These are phyloP conservation scores for Galleria mellonella DNA, from an alignment of 1,140 invertebrate genomes.

Conservation along the genomic window DNA sequence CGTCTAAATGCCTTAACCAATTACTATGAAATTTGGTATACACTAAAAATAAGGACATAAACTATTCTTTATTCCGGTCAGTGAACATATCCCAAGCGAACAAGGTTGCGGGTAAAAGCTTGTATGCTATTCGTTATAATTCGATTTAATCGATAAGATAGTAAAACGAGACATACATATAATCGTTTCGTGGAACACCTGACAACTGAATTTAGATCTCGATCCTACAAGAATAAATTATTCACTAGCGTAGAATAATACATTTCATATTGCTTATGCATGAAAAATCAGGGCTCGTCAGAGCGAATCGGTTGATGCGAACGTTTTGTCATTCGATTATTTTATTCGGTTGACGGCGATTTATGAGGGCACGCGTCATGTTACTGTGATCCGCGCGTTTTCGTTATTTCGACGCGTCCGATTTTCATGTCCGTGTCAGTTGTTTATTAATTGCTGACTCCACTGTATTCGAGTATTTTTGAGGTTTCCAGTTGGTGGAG, in stretches of 20 bases:
- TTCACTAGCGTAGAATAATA: constrained; percentile 35
- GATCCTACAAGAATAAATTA: constrained; percentile 40
- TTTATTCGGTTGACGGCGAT: constrained; percentile 27
- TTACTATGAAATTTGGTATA: too few relatives aligned
- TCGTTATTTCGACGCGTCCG: constrained; percentile 11
- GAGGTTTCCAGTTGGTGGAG: constrained; percentile 6
- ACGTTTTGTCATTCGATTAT: constrained; percentile 36
- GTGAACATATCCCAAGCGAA: too few relatives aligned
- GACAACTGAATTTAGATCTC: constrained; percentile 22
- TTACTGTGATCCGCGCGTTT: constrained; percentile 13
- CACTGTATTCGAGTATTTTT: background rate
- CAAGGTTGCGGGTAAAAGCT: too few relatives aligned
- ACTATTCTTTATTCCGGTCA: too few relatives aligned
- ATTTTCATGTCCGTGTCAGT: constrained; percentile 18
- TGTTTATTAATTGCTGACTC: constrained; percentile 17
- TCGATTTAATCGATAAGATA: too few relatives aligned
- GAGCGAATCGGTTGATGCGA: constrained; percentile 13
- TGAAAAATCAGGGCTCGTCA: constrained; percentile 34
- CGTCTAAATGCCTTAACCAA: too few relatives aligned
- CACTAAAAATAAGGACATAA: too few relatives aligned
- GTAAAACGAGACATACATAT: constrained; percentile 11
- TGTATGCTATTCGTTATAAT: too few relatives aligned
- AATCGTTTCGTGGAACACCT: constrained; percentile 35
- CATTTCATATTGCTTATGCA: constrained; percentile 43
- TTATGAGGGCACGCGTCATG: constrained; percentile 15